Percentiles rank a stretch among this genome's conserved stretches.
Conservation (phyloP, 2,888 invertebrate species). For the Schizaphis graminum region DNA sequence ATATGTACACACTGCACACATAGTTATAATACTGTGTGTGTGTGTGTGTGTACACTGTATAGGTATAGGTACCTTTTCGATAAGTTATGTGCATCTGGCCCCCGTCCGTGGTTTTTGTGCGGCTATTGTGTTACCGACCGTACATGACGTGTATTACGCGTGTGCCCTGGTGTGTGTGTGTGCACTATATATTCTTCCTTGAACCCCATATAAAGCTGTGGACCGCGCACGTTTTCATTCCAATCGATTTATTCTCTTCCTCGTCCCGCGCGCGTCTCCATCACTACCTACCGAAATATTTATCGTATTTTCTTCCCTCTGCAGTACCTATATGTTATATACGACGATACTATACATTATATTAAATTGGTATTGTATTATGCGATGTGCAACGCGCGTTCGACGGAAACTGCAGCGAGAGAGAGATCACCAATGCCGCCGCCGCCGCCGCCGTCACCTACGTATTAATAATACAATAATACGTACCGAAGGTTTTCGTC, state of each 20-base stretch:
- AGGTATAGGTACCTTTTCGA: constrained; percentile 13
- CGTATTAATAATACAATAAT: neutral
- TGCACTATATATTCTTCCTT: constrained; percentile 64
- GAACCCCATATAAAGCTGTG: constrained; percentile 41
- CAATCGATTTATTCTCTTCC: constrained; percentile 50
- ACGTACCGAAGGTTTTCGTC: neutral
- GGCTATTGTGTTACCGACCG: constrained; percentile 61
- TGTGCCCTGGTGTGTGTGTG: neutral
- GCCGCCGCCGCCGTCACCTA: neutral
- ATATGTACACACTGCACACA: neutral
- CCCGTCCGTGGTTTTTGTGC: constrained; percentile 61
- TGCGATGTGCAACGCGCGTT: neutral
- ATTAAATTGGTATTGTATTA: neutral
- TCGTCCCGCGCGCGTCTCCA: neutral
- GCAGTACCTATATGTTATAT: neutral
- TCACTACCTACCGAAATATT: constrained; percentile 54
- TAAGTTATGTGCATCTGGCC: constrained; percentile 63
- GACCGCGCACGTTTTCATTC: constrained; percentile 32
- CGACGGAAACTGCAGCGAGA: neutral
- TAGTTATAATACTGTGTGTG: neutral
- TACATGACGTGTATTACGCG: neutral
- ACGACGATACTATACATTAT: too few species aligned
- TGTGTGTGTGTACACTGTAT: too few species aligned
- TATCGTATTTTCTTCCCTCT: neutral
- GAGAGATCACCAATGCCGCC: neutral